phyloP scores from a whole-genome alignment of 2,888 invertebrate species.

The Hydraecia micacea region DNA sequence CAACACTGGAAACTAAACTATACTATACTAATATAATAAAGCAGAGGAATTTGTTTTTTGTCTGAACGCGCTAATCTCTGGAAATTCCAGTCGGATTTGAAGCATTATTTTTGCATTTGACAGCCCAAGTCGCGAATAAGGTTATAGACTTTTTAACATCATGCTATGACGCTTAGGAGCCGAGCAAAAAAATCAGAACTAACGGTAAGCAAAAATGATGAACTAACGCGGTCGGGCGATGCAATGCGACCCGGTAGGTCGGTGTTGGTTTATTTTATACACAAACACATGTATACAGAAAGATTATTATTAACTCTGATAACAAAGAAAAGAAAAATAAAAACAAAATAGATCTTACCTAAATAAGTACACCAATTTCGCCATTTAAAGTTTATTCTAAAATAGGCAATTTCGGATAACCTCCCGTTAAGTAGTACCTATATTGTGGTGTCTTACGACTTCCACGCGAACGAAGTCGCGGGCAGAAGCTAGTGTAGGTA shows the following conservation, averaged over 20 bases:
- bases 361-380: no score
- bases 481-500: neutral
- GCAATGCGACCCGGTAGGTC: neutral
- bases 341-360: neutral
- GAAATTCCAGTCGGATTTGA: neutral
- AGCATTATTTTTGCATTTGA: neutral
- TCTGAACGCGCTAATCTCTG: no score
- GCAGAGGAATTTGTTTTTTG: neutral
- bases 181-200: neutral
- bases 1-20: neutral
- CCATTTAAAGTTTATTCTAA: no score
- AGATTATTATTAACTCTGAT: no score
- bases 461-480: neutral
- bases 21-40: neutral
- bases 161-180: neutral
- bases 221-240: neutral
- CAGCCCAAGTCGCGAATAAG: neutral
- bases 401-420: no score
- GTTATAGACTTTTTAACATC: neutral
- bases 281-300: neutral
- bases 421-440: no score
- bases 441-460: neutral
- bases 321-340: neutral
- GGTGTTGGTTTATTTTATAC: neutral
- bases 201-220: neutral